Percentiles rank a stretch among this genome's conserved stretches.
Conservation (phyloP, 2,113 vertebrate genomes). For the Callipepla squamata region DNA sequence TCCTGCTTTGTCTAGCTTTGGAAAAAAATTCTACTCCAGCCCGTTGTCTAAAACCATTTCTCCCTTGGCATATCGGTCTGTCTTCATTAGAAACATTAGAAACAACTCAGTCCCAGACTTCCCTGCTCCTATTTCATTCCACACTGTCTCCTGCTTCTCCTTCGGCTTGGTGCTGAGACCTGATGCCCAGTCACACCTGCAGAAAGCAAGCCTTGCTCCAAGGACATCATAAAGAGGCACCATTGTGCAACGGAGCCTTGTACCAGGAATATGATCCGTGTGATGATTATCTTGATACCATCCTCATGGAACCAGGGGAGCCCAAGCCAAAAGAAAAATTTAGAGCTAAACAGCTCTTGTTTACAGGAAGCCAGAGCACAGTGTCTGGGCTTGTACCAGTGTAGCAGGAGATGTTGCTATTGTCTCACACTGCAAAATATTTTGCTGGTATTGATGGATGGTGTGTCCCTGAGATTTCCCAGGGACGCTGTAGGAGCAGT, state of each 20-base stretch:
- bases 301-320: slow-evolving; percentile 38
- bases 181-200: background rate
- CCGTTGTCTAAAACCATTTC: background rate
- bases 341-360: slow-evolving; percentile 67
- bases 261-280: slow-evolving; percentile 26
- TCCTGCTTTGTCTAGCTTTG: background rate
- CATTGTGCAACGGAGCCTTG: slow-evolving; percentile 20
- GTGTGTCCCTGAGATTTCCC: slow-evolving; percentile 53
- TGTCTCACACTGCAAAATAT: slow-evolving; percentile 48
- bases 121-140: background rate
- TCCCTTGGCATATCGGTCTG: background rate
- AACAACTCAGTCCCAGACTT: background rate
- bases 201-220: slow-evolving; percentile 2
- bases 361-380: slow-evolving; percentile 57
- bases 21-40: background rate
- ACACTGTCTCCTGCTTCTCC: background rate
- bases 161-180: background rate
- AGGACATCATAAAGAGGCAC: slow-evolving; percentile 30
- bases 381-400: slow-evolving; percentile 68
- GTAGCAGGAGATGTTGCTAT: slow-evolving; percentile 55
- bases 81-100: background rate
- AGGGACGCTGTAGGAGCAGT: background rate
- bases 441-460: slow-evolving; percentile 26
- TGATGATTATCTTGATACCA: slow-evolving; percentile 48
- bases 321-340: slow-evolving; percentile 44